These are phyloP conservation scores for Wasmannia auropunctata DNA, from an alignment of 1,140 invertebrate genomes.

Conservation along the genomic window DNA sequence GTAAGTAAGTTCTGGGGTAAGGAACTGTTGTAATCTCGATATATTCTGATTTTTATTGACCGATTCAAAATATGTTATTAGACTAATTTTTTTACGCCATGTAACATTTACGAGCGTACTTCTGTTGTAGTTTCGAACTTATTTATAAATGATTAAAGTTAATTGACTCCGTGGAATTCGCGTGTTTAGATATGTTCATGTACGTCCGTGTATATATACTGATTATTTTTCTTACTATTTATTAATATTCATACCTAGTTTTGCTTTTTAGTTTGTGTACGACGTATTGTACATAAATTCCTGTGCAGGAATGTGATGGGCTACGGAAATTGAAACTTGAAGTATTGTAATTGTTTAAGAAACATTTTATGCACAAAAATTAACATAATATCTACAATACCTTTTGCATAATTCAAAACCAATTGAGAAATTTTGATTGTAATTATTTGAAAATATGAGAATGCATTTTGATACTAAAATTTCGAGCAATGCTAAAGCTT, in stretches of 20 bases:
- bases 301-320: neutral
- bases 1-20: too few species aligned
- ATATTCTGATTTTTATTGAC: neutral
- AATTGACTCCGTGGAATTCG: too few species aligned
- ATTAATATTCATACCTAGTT: too few species aligned
- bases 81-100: neutral
- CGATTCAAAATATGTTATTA: neutral
- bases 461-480: neutral
- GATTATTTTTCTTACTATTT: too few species aligned
- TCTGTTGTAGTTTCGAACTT: too few species aligned
- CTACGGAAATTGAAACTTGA: neutral
- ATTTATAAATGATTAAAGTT: too few species aligned
- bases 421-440: neutral
- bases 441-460: neutral
- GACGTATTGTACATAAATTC: too few species aligned
- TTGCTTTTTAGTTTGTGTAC: too few species aligned
- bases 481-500: neutral
- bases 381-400: neutral
- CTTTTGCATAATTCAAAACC: neutral
- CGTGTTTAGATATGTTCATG: too few species aligned
- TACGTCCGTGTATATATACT: too few species aligned
- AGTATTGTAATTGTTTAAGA: neutral
- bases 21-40: neutral
- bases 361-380: neutral
- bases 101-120: neutral